Evolutionary conservation across 2,113 vertebrate genomes (phyloP).

Genomic region (Heloderma charlesbogerti): DNA sequence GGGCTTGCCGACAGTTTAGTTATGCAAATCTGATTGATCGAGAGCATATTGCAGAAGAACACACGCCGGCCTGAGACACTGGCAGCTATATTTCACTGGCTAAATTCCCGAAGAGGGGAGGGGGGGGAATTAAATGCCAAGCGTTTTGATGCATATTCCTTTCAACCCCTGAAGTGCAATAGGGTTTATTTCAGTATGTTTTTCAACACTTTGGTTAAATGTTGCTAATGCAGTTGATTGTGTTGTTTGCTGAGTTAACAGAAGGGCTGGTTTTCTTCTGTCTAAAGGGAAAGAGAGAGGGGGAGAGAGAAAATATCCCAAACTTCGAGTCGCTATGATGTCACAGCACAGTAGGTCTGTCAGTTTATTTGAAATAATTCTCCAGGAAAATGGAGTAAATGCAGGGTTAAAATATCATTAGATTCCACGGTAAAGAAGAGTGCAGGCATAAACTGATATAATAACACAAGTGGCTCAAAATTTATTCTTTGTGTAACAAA

Average conservation of each 20-base stretch:
- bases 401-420: conserved; percentile 82
- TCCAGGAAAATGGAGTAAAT: conserved; percentile 73
- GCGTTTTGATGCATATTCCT: conserved; percentile 83
- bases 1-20: conserved; percentile 98
- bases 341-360: conserved; percentile 76
- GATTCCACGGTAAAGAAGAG: conserved; percentile 71
- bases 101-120: conserved; percentile 84
- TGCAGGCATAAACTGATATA: conserved; percentile 66
- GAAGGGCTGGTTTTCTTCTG: conserved; percentile 72
- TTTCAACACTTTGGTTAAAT: conserved; percentile 76
- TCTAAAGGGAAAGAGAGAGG: conserved; percentile 14
- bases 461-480: conserved; percentile 62
- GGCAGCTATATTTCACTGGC: conserved; percentile 94
- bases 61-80: conserved; percentile 85
- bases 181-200: conserved; percentile 72
- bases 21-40: conserved; percentile 99
- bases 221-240: conserved; percentile 77
- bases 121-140: conserved; percentile 79
- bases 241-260: conserved; percentile 77
- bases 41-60: conserved; percentile 94
- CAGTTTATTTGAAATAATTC: conserved; percentile 77
- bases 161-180: conserved; percentile 77
- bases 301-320: conserved; percentile 3
- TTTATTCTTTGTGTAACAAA: conserved; percentile 73
- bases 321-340: conserved; percentile 71